Percentiles rank a stretch among this genome's conserved stretches.
Evolutionary conservation across 2,888 invertebrate species (phyloP).

Genomic region (Melanargia galathea): DNA sequence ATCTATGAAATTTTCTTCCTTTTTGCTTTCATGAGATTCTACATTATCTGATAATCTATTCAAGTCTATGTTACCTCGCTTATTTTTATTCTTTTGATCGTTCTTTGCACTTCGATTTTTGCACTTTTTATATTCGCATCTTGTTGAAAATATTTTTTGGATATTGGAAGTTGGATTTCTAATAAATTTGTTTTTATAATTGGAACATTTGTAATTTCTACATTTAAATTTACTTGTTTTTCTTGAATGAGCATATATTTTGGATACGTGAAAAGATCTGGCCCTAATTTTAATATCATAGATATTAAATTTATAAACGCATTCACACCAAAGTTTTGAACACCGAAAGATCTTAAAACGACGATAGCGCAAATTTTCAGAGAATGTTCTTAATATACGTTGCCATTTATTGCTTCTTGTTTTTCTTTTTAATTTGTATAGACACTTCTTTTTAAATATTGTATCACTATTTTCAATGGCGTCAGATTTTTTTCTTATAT

Average conservation of each 20-base stretch:
- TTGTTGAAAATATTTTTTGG: neutral
- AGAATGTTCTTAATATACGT: neutral
- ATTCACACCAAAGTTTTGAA: neutral
- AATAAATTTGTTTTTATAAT: neutral
- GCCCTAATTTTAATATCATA: neutral
- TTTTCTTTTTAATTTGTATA: neutral
- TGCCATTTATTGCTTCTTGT: neutral
- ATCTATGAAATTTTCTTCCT: neutral
- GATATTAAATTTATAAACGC: conserved; percentile 6
- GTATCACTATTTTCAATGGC: neutral
- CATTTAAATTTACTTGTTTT: neutral
- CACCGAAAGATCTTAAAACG: neutral
- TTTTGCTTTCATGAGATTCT: neutral
- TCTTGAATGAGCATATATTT: conserved; percentile 1
- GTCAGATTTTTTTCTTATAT: neutral
- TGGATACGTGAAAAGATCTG: conserved; percentile 1
- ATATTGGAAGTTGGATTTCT: neutral
- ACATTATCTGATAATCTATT: neutral
- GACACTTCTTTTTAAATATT: neutral
- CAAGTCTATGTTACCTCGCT: neutral
- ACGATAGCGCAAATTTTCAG: neutral
- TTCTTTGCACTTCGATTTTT: too few species aligned
- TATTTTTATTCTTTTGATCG: neutral
- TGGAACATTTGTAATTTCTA: neutral
- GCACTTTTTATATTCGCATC: neutral